These are phyloP conservation scores for Endotricha flammealis DNA, from an alignment of 2,888 invertebrate species.

Conservation along the genomic window DNA sequence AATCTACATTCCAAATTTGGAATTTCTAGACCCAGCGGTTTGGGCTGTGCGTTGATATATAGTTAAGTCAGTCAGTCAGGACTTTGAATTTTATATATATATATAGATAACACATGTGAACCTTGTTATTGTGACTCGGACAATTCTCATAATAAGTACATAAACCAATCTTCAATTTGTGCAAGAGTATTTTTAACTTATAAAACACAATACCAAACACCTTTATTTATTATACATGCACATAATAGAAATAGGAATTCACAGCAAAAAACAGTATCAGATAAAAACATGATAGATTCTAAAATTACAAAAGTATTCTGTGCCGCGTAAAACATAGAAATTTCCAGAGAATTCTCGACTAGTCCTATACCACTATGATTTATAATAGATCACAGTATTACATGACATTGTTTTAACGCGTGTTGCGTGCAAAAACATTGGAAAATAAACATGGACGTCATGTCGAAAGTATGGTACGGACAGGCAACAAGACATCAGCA, in stretches of 20 bases:
- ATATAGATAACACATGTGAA: too few relatives aligned
- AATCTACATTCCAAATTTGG: too few relatives aligned
- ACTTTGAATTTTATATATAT: too few relatives aligned
- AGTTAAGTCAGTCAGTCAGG: too few relatives aligned
- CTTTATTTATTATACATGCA: not conserved
- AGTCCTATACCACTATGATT: constrained; percentile 12
- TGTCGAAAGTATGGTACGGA: constrained; percentile 64
- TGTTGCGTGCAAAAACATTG: constrained; percentile 41
- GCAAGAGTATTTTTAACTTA: too few relatives aligned
- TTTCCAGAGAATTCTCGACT: constrained; percentile 2
- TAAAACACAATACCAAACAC: not conserved
- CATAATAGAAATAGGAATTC: not conserved
- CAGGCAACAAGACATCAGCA: constrained; percentile 74
- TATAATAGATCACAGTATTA: constrained; percentile 9
- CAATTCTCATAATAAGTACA: too few relatives aligned
- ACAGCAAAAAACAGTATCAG: not conserved
- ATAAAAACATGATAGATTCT: not conserved
- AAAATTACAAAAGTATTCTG: not conserved
- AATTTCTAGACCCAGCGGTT: too few relatives aligned
- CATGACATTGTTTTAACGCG: constrained; percentile 23
- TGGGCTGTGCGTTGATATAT: too few relatives aligned
- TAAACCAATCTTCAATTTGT: too few relatives aligned
- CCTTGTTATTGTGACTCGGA: too few relatives aligned
- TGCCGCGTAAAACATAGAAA: constrained; percentile 1
- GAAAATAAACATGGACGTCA: constrained; percentile 65